Evolutionary conservation across 2,888 invertebrate genomes (phyloP).

Genomic region (Clusia tigrina): DNA sequence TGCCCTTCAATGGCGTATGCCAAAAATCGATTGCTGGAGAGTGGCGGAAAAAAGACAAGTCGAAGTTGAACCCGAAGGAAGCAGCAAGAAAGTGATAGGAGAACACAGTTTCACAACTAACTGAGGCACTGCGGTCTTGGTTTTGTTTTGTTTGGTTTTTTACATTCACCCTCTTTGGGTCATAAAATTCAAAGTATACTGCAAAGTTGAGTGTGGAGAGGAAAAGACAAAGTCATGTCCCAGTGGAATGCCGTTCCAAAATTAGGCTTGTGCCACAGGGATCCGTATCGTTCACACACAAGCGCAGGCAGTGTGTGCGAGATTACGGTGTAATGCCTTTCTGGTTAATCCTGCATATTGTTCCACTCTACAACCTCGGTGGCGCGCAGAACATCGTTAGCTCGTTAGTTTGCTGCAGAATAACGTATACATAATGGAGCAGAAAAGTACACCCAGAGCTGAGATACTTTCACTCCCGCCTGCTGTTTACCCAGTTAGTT

Average conservation of each 20-base stretch:
- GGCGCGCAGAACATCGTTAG: too few relatives aligned
- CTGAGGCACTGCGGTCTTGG: background rate
- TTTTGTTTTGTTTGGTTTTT: background rate
- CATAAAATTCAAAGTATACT: background rate
- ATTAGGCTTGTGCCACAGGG: conserved; percentile 15
- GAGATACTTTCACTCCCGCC: background rate
- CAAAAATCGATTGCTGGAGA: conserved; percentile 2
- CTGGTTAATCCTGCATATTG: background rate
- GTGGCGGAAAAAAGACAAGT: background rate
- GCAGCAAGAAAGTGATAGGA: too few relatives aligned
- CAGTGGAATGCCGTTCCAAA: conserved; percentile 16
- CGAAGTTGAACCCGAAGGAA: background rate
- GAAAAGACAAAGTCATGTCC: conserved; percentile 19
- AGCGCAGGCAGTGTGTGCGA: background rate
- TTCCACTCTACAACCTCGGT: background rate
- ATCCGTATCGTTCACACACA: background rate
- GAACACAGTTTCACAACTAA: too few relatives aligned
- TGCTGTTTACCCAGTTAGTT: background rate
- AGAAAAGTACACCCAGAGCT: background rate
- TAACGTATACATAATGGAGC: conserved; percentile 7
- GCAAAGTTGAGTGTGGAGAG: background rate
- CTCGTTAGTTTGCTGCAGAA: background rate
- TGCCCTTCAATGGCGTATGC: background rate
- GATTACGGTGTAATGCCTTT: background rate
- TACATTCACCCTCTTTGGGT: background rate